Conservation (phyloP, 2,113 vertebrate genomes). For the Pterophyllum scalare region DNA sequence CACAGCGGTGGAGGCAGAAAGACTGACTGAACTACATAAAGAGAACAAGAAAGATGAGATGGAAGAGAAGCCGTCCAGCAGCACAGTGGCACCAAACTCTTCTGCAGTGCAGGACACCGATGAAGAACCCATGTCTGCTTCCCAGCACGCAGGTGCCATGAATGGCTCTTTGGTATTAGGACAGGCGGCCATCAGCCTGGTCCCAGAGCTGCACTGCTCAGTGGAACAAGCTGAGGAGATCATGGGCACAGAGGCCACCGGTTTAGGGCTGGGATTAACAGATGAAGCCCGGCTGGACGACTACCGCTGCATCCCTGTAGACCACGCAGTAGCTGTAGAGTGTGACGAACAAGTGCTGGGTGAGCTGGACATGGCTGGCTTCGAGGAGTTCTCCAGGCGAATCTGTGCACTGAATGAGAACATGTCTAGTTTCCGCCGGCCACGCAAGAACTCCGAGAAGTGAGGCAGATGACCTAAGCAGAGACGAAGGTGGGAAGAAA, state of each 20-base stretch:
- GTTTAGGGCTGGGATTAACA: slow-evolving; percentile 70
- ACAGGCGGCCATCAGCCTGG: slow-evolving; percentile 23
- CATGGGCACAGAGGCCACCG: slow-evolving; percentile 92
- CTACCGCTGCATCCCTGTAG: slow-evolving; percentile 93
- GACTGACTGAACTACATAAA: slow-evolving; percentile 10
- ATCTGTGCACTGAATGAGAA: slow-evolving; percentile 97
- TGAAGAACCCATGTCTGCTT: slow-evolving; percentile 39
- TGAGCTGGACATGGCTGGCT: slow-evolving; percentile 85
- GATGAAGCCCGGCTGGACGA: slow-evolving; percentile 86
- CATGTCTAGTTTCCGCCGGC: slow-evolving; percentile 92
- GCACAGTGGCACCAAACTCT: slow-evolving; percentile 4
- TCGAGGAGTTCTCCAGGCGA: slow-evolving; percentile 96
- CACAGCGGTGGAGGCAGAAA: slow-evolving; percentile 16
- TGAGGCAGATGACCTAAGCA: slow-evolving; percentile 71
- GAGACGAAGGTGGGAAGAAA: slow-evolving; percentile 4
- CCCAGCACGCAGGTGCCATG: slow-evolving; percentile 66
- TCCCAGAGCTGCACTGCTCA: slow-evolving; percentile 82
- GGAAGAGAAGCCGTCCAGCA: slow-evolving; percentile 24
- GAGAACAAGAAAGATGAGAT: slow-evolving; percentile 8
- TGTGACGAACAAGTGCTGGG: slow-evolving; percentile 96
- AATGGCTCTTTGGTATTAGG: slow-evolving; percentile 79
- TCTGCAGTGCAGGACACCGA: slow-evolving; percentile 28
- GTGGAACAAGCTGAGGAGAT: slow-evolving; percentile 97
- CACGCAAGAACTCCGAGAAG: slow-evolving; percentile 94
- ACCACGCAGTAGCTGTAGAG: slow-evolving; percentile 93